A percentile compares a stretch with the other conserved stretches of the same genome.
These are phyloP conservation scores for Aleiodes testaceus DNA, from an alignment of 2,888 invertebrate species.

Conservation along the genomic window DNA sequence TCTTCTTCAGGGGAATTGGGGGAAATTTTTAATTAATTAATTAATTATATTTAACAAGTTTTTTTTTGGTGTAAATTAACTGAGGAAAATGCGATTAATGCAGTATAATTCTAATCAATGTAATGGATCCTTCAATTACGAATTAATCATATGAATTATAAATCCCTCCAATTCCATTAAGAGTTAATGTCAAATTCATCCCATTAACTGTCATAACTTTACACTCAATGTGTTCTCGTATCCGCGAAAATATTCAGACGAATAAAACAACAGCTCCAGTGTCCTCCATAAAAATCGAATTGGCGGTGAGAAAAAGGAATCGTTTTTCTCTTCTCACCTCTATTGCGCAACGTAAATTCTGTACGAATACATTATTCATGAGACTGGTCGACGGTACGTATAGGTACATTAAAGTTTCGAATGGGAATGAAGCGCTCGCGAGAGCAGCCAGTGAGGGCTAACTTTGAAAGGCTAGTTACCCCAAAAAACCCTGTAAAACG, in stretches of 20 bases:
- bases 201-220: background rate
- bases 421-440: conserved; percentile 31
- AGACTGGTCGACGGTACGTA: conserved; percentile 36
- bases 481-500: conserved; percentile 50
- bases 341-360: conserved; percentile 44
- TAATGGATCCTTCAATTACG: too few relatives aligned
- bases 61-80: too few relatives aligned
- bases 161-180: too few relatives aligned
- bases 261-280: background rate
- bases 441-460: conserved; percentile 9
- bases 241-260: background rate
- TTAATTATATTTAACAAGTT: too few relatives aligned
- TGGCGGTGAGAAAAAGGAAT: background rate
- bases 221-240: background rate
- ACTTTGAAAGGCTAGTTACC: conserved; percentile 48
- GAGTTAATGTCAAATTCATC: too few relatives aligned
- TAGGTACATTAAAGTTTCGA: conserved; percentile 49
- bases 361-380: conserved; percentile 52
- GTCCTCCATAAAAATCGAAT: conserved; percentile 15
- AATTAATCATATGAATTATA: too few relatives aligned
- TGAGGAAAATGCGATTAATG: too few relatives aligned
- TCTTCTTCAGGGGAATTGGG: too few relatives aligned
- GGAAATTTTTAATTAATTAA: too few relatives aligned
- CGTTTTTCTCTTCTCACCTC: background rate
- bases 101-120: too few relatives aligned